Conservation (phyloP, 2,888 invertebrate species). For the Lycia hirtaria region DNA sequence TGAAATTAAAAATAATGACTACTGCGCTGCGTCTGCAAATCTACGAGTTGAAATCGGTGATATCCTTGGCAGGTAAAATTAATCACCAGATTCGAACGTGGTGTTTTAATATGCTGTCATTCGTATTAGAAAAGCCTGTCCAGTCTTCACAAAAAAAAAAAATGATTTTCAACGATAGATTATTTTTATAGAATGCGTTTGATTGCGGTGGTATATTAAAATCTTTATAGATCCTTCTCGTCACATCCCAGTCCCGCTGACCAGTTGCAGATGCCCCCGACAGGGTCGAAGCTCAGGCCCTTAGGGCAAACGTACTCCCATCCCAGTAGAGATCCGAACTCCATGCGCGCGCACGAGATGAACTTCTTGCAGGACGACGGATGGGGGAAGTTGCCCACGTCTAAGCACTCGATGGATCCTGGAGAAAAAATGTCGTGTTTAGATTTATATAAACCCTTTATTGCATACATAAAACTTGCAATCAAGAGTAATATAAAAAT, state of each 20-base stretch:
- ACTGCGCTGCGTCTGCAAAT: no score
- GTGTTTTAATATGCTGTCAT: no score
- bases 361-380: slow-evolving; percentile 96
- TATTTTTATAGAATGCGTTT: not conserved
- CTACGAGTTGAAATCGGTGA: no score
- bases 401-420: slow-evolving; percentile 93
- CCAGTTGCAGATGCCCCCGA: slow-evolving; percentile 97
- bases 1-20: no score
- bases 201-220: not conserved
- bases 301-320: slow-evolving; percentile 96
- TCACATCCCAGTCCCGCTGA: slow-evolving; percentile 92
- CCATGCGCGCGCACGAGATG: slow-evolving; percentile 93
- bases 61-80: no score
- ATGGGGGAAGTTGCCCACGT: slow-evolving; percentile 96
- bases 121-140: no score
- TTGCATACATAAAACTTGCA: no score
- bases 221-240: slow-evolving; percentile 72
- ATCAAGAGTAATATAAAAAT: no score
- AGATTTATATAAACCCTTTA: no score
- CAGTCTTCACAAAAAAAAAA: no score
- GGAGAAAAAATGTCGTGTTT: slow-evolving; percentile 8
- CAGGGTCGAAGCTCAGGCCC: slow-evolving; percentile 94
- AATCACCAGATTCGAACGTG: no score
- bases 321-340: slow-evolving; percentile 90
- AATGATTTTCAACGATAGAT: no score